Percentiles rank a stretch among this genome's conserved stretches.
Conservation (phyloP, 2,113 vertebrate species). For the Tiliqua scincoides region DNA sequence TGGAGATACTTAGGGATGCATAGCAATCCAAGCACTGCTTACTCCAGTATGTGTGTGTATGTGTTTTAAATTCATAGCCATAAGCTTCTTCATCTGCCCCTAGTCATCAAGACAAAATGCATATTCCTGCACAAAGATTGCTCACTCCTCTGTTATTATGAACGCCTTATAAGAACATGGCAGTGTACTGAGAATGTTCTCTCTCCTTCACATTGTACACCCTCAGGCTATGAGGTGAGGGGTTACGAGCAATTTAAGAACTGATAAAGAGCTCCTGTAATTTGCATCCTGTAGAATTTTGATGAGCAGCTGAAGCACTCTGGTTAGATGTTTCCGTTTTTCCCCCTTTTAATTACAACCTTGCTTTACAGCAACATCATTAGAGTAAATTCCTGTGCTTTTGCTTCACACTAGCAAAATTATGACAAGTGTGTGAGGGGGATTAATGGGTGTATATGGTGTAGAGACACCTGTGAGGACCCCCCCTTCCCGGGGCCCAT, state of each 20-base stretch:
- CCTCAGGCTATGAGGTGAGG: constrained; percentile 9
- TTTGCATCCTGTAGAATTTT: neutral
- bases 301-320: neutral
- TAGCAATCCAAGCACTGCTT: neutral
- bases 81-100: neutral
- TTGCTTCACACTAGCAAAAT: neutral
- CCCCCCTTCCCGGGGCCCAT: too few relatives aligned
- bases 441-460: too few relatives aligned
- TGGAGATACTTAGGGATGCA: neutral
- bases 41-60: neutral
- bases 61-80: constrained; percentile 6
- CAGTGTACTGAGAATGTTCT: neutral
- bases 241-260: neutral
- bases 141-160: constrained; percentile 4
- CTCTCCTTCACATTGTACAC: neutral
- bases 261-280: neutral
- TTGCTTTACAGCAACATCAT: neutral
- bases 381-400: neutral
- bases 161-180: neutral
- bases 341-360: neutral
- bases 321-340: neutral
- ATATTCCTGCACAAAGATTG: neutral
- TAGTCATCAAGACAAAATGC: neutral
- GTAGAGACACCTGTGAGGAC: neutral
- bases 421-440: neutral